phyloP scores from a whole-genome alignment of 2,797 vertebrate species.

The Darevskia nairensis region DNA sequence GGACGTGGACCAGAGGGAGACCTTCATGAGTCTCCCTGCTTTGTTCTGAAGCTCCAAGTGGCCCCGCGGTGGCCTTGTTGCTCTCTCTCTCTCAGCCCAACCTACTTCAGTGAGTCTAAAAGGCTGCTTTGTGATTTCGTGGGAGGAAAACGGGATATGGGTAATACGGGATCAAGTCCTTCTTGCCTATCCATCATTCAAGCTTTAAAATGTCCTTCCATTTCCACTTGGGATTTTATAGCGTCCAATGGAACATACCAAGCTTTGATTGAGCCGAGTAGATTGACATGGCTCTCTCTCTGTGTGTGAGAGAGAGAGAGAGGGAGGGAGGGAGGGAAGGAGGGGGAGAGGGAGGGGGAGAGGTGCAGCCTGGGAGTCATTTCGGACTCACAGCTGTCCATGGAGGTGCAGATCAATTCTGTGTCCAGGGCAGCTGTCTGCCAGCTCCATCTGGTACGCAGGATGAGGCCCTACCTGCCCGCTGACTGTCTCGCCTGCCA shows the following conservation, averaged over 20 bases:
- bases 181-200: not conserved
- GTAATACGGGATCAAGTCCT: not conserved
- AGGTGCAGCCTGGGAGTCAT: too few relatives aligned
- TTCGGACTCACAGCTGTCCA: too few relatives aligned
- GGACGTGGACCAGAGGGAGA: not conserved
- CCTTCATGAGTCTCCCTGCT: not conserved
- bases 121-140: not conserved
- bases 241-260: too few relatives aligned
- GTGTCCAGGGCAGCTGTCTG: too few relatives aligned
- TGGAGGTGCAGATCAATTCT: too few relatives aligned
- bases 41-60: not conserved
- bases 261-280: not conserved
- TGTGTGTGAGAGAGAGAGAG: too few relatives aligned
- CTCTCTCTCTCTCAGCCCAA: not conserved
- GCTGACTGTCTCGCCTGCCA: fast-evolving
- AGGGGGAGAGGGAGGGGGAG: too few relatives aligned
- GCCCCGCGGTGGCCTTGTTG: not conserved
- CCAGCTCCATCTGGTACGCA: too few relatives aligned
- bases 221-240: not conserved
- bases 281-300: not conserved
- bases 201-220: not conserved
- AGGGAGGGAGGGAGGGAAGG: too few relatives aligned
- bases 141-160: not conserved
- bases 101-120: not conserved
- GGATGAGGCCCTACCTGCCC: too few relatives aligned